Conservation (phyloP, 2,113 vertebrate species). For the Ciconia stormi region DNA sequence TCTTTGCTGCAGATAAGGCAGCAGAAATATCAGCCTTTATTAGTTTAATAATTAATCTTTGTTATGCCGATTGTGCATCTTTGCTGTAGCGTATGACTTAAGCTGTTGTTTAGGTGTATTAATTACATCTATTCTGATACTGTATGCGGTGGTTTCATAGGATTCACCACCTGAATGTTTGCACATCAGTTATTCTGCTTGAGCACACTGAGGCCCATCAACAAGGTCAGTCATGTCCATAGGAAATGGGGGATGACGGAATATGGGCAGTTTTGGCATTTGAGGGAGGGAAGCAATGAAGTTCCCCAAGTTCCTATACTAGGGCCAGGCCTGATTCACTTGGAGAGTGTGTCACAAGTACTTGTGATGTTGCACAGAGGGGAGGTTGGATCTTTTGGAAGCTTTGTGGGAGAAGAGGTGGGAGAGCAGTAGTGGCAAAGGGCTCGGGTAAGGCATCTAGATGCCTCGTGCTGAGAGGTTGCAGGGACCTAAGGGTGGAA, state of each 20-base stretch:
- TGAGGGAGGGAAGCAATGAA: not conserved
- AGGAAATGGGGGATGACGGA: not conserved
- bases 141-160: not conserved
- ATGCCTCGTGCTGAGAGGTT: rapidly evolving
- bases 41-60: not conserved
- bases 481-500: not conserved
- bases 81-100: not conserved
- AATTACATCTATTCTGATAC: not conserved
- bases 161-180: not conserved
- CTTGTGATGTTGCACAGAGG: not conserved
- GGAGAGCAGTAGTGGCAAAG: not conserved
- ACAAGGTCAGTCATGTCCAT: not conserved
- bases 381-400: not conserved
- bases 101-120: not conserved
- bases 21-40: not conserved
- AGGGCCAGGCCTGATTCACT: not conserved
- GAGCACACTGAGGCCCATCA: not conserved
- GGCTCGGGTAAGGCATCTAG: not conserved
- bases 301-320: not conserved
- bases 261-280: not conserved
- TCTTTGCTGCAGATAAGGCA: not conserved
- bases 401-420: not conserved
- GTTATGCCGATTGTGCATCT: not conserved
- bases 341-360: not conserved
- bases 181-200: not conserved